Base-by-base conservation (phyloP, 2,113 vertebrate genomes). In the Opisthocomus hoazin region DNA sequence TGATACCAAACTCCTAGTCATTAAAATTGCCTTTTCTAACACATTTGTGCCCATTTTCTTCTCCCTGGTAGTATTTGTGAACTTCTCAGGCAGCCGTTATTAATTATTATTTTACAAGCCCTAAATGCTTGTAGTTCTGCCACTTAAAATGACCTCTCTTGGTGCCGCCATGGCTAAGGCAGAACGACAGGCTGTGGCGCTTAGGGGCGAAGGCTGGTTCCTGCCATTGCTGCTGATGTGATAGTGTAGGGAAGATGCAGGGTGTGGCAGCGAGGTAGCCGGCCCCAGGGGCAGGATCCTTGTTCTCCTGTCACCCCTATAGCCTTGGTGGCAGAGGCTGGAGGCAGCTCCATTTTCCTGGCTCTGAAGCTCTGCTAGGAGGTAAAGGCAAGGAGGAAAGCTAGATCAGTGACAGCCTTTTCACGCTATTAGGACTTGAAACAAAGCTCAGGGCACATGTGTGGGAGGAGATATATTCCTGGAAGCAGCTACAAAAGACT, bases 141-240 rank as follows among this genome's bases (percentile, higher is more conserved):
- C 37, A 2, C 46, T 26, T 60, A 16, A 60, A 69, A 60, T 0
- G 0, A 34, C 34, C 24, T 57, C 20, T 79, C 36, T 29, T 32
- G 20, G 19, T 63, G 26, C 32, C 1, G 0, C 26, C 12, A 1
- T 23, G 43, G 54, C 53, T n/a, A 37, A 68, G 41, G 43, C 18
- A 45, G 61, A 87, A 27, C 4, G 6, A 20, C 8, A 30, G 18
- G 36, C 39, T 37, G 17, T 0, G 1, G 21, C 7, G 15, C 41
- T 50, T 21, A 24, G 22, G 71, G 51, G 4, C 18, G 46, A 50
- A 41, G 37, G 24, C 18, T 53, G 24, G 15, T 54, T 63, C 63
- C 56, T 46, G 61, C 43, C 0, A 0, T 39, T 50, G 39, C 57
- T 0, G 0, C 26, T 8, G 37, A 11, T 36, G 26, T 46, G 79